Evolutionary conservation across 2,888 invertebrate genomes (phyloP).

Genomic region (Eristalis arbustorum): DNA sequence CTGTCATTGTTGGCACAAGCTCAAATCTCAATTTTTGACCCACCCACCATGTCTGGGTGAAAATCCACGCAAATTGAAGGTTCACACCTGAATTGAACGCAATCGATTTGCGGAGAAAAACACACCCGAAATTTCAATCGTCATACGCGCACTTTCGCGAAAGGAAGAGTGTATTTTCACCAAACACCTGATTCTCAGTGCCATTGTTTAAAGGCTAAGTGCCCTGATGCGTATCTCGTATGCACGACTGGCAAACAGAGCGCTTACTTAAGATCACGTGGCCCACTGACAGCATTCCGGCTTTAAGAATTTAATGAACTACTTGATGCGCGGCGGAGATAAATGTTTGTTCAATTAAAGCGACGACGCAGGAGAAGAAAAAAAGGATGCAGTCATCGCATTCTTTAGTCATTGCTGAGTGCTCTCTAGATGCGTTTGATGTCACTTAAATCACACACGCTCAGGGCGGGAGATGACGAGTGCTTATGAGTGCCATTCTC

Average conservation of each 20-base stretch:
- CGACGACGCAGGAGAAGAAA: neutral
- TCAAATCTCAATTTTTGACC: too few relatives aligned
- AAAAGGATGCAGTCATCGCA: neutral
- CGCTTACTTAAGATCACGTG: neutral
- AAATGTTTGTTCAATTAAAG: neutral
- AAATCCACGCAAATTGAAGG: too few relatives aligned
- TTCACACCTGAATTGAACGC: too few relatives aligned
- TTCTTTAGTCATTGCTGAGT: neutral
- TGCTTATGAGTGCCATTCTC: neutral
- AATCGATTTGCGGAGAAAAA: neutral
- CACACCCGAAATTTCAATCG: neutral
- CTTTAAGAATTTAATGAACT: neutral
- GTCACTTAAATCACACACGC: neutral
- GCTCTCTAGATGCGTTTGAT: neutral
- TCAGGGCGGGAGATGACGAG: neutral
- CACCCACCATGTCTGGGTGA: too few relatives aligned
- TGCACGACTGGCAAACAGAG: neutral
- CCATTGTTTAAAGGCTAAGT: neutral
- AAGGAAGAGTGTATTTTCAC: neutral
- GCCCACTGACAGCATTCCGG: neutral
- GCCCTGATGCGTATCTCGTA: neutral
- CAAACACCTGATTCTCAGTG: neutral
- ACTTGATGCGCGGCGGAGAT: neutral
- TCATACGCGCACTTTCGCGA: neutral
- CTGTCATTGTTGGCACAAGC: too few relatives aligned